Evolutionary conservation across 2,797 vertebrate species (phyloP), one percentile per base, ranked within the genome.

Genomic region (Paedocypris micromegethes): DNA sequence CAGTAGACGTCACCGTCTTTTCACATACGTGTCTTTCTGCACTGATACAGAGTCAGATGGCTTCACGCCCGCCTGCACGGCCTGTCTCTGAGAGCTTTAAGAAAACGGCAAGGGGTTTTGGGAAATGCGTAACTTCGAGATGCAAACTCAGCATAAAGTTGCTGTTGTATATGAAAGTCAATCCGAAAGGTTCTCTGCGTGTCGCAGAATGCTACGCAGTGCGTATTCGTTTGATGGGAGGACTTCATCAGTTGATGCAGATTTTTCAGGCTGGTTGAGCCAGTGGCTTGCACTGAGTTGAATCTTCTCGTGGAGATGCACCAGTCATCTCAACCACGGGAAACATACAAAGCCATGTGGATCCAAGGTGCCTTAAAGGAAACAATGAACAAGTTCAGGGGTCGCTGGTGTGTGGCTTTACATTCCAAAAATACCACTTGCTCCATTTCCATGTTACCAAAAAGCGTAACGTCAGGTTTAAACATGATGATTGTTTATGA

Each of bases 381-480:
- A 58, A 58, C 65, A 4, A 6, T 59, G 4, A 44, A 59, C 42
- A 37, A 58, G n/a, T 66, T 64, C 79, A 76, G 70, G 69, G 75
- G 75, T 52, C 23, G 23, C 23, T 23, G 23, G 23, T 23, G 23
- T 23, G 23, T 23, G 23, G 23, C 23, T 23, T 23, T 23, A 84
- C 88, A 91, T 90, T 91, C 90, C 89, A 86, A 73, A 72, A 68
- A 72, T 23, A 6, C 59, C 39, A 60, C 40, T 70, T 56, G 56
- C 41, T 58, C 76, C 43, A 70, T 75, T 76, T 73, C 76, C 68
- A 72, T 44, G 71, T 56, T 9, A 47, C 75, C 3, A 75, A 56
- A 57, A 82, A 79, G 77, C 72, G 75, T 77, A 78, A 77, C 75
- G 81, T 88, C 85, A 85, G 84, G 84, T 87, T 79, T 78, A 78